These are phyloP conservation scores for Rapana venosa DNA, from an alignment of 2,888 invertebrate species.

Conservation along the genomic window DNA sequence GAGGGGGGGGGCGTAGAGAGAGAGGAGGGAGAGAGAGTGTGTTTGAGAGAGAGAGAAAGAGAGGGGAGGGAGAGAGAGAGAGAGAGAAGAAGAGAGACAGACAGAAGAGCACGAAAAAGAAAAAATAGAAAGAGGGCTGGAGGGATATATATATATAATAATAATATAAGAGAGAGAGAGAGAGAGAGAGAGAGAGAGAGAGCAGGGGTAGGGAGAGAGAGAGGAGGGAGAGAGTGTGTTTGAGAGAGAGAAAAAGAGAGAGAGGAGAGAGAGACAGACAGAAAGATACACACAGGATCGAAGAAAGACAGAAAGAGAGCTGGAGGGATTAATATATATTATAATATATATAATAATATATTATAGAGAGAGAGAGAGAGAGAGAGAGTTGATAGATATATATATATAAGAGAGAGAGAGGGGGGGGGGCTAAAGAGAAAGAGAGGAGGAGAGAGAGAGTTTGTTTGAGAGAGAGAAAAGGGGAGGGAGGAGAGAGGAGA, in stretches of 20 bases:
- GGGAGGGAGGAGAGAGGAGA: not conserved
- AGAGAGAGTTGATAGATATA: not conserved
- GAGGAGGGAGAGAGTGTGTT: too few relatives aligned
- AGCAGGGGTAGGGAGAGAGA: too few relatives aligned
- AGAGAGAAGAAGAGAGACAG: constrained; percentile 1
- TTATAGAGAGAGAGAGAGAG: too few relatives aligned
- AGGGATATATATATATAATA: too few relatives aligned
- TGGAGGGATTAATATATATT: too few relatives aligned
- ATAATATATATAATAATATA: too few relatives aligned
- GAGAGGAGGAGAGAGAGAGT: constrained; percentile 10
- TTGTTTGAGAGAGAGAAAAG: too few relatives aligned
- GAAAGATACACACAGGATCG: too few relatives aligned
- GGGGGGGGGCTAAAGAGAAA: not conserved
- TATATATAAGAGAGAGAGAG: constrained; percentile 18
- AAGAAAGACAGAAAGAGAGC: too few relatives aligned
- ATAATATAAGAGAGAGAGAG: not conserved
- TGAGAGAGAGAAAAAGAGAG: too few relatives aligned
- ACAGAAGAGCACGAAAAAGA: not conserved
- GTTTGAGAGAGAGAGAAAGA: not conserved
- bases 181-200: not conserved
- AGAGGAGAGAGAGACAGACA: too few relatives aligned
- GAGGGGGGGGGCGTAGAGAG: too few relatives aligned
- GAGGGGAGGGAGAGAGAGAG: not conserved
- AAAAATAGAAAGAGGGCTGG: not conserved
- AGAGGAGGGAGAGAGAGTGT: not conserved